Evolutionary conservation across 2,113 vertebrate species (phyloP).

Genomic region (Calyptommatus sinebrachiatus): DNA sequence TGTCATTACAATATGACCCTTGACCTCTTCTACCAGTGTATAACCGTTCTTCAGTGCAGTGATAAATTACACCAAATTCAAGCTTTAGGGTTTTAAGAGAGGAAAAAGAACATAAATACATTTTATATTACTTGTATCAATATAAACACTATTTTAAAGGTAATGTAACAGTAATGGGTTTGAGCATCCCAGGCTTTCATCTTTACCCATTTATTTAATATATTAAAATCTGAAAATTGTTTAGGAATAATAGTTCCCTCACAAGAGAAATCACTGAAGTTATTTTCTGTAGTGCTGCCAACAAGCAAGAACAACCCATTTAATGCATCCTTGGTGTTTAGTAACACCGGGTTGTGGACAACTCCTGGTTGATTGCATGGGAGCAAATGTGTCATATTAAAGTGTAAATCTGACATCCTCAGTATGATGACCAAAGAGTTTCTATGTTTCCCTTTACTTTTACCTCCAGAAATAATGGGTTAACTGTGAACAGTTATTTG

Average conservation of each 20-base stretch:
- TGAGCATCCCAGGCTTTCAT: background rate
- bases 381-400: background rate
- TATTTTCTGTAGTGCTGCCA: background rate
- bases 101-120: constrained; percentile 58
- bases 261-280: background rate
- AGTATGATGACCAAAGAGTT: no score
- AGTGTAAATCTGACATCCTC: no score
- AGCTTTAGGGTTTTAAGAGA: constrained; percentile 72
- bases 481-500: no score
- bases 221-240: constrained; percentile 38
- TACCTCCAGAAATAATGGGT: no score
- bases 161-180: constrained; percentile 44
- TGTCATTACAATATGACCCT: constrained; percentile 85
- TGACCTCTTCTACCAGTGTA: constrained; percentile 84
- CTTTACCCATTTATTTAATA: constrained; percentile 43
- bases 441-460: no score
- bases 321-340: background rate
- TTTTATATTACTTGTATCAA: constrained; percentile 60
- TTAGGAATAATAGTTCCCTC: background rate
- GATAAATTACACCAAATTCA: constrained; percentile 87
- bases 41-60: constrained; percentile 84
- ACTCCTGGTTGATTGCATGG: no score
- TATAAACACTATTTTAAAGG: constrained; percentile 60
- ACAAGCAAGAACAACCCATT: background rate
- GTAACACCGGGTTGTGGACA: no score